Evolutionary conservation across 92 coral and sea anemone species (phyloP), one percentile per base, ranked within the genome.

Genomic region (Montipora capitata): DNA sequence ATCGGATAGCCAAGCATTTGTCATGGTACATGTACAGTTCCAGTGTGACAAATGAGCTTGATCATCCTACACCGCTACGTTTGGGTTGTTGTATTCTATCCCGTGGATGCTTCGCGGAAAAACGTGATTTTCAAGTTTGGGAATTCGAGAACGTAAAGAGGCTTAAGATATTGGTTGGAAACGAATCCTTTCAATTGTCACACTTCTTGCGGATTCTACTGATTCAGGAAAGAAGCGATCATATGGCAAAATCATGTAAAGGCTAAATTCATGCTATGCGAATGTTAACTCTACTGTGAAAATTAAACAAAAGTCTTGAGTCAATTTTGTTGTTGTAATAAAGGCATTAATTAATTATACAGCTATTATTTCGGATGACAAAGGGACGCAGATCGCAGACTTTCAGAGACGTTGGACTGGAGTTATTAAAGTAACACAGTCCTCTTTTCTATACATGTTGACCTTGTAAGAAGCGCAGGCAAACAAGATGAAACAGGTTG

Each of bases 201-300:
- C 15, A 38, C 85, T 40, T 74, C 68, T 81, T 68, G 67, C 85
- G 58, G 77, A 81, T 68, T 81, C 68, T 68, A 17, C 35, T 42
- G 41, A 83, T 42, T 72, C 87, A 72, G 87, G 43, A 72, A 20
- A 27, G 11, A n/a, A 17, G 11, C 7, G 45, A 14, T 10, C 79
- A 41, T 58, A 45, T 27, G 62, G 59, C 43, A 13, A 18, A 48
- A 56, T 27, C 77, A 35, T 51, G 9, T 65, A 49, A 40, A 45
- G 35, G 18, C 40, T 15, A 1, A 65, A 64, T 20, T 64, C 12
- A 64, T 44, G 40, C 54, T 45, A 68, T 40, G 27, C 44, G 40
- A 20, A 20, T 38, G 9, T 68, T 76, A 83, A 69, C 6, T 59
- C 70, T 15, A 10, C 72, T 54, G 10, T 17, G 17, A 13, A 76